These are phyloP conservation scores for Harpagifer antarcticus DNA, from an alignment of 2,797 vertebrate genomes.

Conservation along the genomic window DNA sequence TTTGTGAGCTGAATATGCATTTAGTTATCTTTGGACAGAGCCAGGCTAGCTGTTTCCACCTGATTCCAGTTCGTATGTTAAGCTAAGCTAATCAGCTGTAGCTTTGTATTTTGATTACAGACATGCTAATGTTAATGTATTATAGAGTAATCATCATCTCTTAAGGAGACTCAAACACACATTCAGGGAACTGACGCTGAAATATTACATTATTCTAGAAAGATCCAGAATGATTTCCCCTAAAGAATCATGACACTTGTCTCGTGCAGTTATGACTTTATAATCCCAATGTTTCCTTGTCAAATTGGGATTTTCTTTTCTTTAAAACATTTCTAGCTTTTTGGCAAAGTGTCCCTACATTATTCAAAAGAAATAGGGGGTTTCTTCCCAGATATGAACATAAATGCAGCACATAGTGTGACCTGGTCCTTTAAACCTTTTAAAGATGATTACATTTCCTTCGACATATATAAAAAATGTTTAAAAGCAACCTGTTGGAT, in stretches of 20 bases:
- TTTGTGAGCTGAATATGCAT: not conserved
- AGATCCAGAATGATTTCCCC: not conserved
- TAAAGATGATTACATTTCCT: slow-evolving; percentile 1
- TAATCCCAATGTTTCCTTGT: not conserved
- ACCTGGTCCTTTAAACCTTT: slow-evolving; percentile 18
- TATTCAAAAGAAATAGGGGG: not conserved
- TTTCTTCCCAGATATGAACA: too few species aligned
- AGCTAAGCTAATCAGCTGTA: not conserved
- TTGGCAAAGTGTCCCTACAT: not conserved
- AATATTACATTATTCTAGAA: not conserved
- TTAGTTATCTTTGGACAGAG: not conserved
- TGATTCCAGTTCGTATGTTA: not conserved
- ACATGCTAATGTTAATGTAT: not conserved
- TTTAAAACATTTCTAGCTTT: not conserved
- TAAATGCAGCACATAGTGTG: not conserved
- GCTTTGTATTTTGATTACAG: not conserved
- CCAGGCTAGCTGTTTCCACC: not conserved
- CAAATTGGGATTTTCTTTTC: not conserved
- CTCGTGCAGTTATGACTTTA: not conserved
- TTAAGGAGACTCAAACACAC: too few species aligned
- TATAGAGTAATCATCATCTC: not conserved
- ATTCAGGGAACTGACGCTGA: too few species aligned
- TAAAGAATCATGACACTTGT: not conserved
- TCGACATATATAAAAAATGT: not conserved
- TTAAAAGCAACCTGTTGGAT: slow-evolving; percentile 8